phyloP scores from a whole-genome alignment of 2,888 invertebrate species.

The Melinaea menophilus region DNA sequence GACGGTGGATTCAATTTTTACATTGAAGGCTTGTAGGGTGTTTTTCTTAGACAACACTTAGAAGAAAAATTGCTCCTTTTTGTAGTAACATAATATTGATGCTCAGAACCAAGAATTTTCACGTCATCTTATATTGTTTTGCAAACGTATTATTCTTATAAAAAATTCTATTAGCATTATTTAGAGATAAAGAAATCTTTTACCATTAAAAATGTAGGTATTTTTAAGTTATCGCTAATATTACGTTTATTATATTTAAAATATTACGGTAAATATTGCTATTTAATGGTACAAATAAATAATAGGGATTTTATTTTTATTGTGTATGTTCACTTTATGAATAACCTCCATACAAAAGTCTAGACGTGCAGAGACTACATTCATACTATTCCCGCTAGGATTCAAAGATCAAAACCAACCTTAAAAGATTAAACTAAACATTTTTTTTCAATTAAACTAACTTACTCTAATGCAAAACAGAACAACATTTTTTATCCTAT shows the following conservation, averaged over 20 bases:
- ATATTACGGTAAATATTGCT: neutral
- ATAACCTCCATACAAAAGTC: constrained; percentile 8
- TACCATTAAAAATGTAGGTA: neutral
- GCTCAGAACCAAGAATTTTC: constrained; percentile 2
- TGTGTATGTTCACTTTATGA: constrained; percentile 1
- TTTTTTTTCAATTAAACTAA: constrained; percentile 1
- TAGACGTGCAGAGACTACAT: constrained; percentile 13
- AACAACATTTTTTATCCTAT: no score
- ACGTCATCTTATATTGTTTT: constrained; percentile 21
- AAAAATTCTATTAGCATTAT: neutral
- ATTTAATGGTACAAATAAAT: neutral
- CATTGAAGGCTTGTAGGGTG: constrained; percentile 49
- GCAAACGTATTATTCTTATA: neutral
- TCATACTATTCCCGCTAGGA: constrained; percentile 2
- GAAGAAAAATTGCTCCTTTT: constrained; percentile 26
- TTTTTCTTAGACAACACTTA: constrained; percentile 44
- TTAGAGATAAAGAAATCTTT: neutral
- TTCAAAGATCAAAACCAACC: constrained; percentile 3
- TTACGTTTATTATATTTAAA: no score
- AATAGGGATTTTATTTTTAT: neutral
- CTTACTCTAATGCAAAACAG: neutral
- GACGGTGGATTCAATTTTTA: constrained; percentile 54
- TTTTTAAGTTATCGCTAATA: neutral
- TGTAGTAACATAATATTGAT: constrained; percentile 21
- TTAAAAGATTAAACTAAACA: neutral